Evolutionary conservation across 2,888 invertebrate genomes (phyloP).

Genomic region (Drosophila fungiperda): DNA sequence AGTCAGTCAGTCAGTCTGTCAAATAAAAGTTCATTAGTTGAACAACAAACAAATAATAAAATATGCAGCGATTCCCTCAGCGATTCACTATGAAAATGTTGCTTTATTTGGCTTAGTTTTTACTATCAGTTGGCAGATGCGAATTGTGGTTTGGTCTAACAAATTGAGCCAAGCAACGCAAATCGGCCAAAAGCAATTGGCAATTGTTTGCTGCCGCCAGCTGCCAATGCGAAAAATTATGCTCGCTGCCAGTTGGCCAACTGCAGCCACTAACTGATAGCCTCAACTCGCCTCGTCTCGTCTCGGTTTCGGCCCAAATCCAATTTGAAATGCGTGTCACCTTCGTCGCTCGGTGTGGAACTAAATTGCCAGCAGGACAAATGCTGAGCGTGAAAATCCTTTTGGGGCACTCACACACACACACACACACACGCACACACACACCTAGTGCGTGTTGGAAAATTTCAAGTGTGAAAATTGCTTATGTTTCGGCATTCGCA

Average conservation of each 20-base stretch:
- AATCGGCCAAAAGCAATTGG: slow-evolving; percentile 29
- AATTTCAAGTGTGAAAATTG: slow-evolving; percentile 72
- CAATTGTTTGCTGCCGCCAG: slow-evolving; percentile 40
- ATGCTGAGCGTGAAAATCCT: slow-evolving; percentile 68
- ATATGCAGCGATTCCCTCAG: background rate
- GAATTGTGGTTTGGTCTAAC: slow-evolving; percentile 14
- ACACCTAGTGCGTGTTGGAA: slow-evolving; percentile 34
- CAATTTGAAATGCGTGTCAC: slow-evolving; percentile 77
- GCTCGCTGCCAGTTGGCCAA: slow-evolving; percentile 68
- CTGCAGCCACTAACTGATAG: slow-evolving; percentile 24
- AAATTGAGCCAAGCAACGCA: slow-evolving; percentile 30
- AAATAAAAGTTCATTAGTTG: slow-evolving; percentile 69
- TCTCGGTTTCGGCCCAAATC: slow-evolving; percentile 66
- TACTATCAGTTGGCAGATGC: slow-evolving; percentile 6
- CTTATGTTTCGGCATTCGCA: slow-evolving; percentile 62
- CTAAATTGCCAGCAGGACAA: slow-evolving; percentile 59
- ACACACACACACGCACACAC: background rate
- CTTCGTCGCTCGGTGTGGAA: slow-evolving; percentile 47
- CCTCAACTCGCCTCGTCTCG: slow-evolving; percentile 56
- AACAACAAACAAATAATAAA: slow-evolving; percentile 9
- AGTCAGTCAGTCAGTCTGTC: slow-evolving; percentile 27
- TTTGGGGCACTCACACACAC: slow-evolving; percentile 37
- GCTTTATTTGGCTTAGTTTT: slow-evolving; percentile 19
- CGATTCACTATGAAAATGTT: slow-evolving; percentile 31
- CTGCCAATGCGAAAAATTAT: slow-evolving; percentile 65